Conservation (phyloP, 2,113 vertebrate genomes). For the Pheucticus melanocephalus region DNA sequence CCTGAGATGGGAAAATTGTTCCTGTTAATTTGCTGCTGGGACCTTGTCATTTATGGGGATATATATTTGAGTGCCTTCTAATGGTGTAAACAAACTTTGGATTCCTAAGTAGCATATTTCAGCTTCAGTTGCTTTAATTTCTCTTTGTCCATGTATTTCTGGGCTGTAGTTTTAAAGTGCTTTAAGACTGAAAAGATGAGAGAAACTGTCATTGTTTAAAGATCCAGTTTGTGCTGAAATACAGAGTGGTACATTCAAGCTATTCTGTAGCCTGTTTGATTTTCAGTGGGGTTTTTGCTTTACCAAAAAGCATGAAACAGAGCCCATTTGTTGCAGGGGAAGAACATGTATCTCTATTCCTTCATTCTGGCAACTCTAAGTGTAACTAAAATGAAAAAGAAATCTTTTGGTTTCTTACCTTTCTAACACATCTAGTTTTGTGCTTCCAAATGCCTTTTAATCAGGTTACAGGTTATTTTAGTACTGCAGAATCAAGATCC, state of each 20-base stretch:
- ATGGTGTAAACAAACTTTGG: conserved; percentile 84
- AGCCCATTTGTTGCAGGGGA: not conserved
- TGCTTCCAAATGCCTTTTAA: conserved; percentile 11
- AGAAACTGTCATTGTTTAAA: conserved; percentile 19
- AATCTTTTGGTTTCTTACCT: not conserved
- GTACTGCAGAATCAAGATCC: not conserved
- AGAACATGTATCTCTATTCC: not conserved
- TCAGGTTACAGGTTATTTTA: not conserved
- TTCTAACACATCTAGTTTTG: not conserved
- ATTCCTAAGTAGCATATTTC: conserved; percentile 59
- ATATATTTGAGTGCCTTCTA: conserved; percentile 74
- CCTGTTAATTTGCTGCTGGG: conserved; percentile 82
- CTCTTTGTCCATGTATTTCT: conserved; percentile 47
- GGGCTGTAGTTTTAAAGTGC: conserved; percentile 33
- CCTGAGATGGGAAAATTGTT: conserved; percentile 85
- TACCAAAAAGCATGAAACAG: not conserved
- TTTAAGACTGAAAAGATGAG: not conserved
- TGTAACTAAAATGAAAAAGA: not conserved
- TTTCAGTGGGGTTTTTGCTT: not conserved
- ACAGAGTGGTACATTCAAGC: not conserved
- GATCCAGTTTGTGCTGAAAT: not conserved
- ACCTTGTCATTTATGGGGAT: conserved; percentile 81
- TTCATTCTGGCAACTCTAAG: not conserved
- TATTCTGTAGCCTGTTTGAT: not conserved
- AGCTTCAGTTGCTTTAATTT: conserved; percentile 58